These are phyloP conservation scores for Anthonomus grandis DNA, from an alignment of 1,140 invertebrate species.

Conservation along the genomic window DNA sequence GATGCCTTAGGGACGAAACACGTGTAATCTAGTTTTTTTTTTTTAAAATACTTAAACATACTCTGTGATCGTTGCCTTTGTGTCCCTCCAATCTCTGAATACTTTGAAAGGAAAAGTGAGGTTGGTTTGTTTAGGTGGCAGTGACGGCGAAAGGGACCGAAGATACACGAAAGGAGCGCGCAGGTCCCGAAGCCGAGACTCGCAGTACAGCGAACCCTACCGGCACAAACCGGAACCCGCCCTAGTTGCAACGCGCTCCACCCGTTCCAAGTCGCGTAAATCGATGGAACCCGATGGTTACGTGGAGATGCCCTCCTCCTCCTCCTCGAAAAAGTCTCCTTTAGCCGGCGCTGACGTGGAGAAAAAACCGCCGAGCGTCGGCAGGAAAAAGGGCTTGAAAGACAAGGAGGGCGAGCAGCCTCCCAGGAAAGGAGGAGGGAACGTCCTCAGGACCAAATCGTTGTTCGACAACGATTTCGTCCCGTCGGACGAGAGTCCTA, in stretches of 20 bases:
- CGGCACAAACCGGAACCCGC: slow-evolving; percentile 39
- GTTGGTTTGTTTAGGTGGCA: slow-evolving; percentile 32
- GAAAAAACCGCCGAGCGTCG: slow-evolving; percentile 24
- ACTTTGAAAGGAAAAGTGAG: no score
- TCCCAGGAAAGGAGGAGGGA: slow-evolving; percentile 39
- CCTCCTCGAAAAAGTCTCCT: slow-evolving; percentile 27
- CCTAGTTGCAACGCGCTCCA: slow-evolving; percentile 5
- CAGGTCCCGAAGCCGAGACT: slow-evolving; percentile 45
- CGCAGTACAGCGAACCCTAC: slow-evolving; percentile 43
- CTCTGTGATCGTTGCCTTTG: no score
- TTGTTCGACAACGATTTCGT: slow-evolving; percentile 71
- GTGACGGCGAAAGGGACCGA: slow-evolving; percentile 45
- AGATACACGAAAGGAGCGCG: slow-evolving; percentile 41
- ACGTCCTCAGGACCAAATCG: slow-evolving; percentile 49
- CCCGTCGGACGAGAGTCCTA: slow-evolving; percentile 36
- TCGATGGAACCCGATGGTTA: slow-evolving; percentile 35
- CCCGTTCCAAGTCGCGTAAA: slow-evolving; percentile 32
- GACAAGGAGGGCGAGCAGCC: slow-evolving; percentile 36
- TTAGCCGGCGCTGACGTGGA: slow-evolving; percentile 21
- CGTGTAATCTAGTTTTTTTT: no score
- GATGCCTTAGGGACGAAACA: no score
- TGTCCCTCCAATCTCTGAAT: no score
- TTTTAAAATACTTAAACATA: no score
- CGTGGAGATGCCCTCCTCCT: slow-evolving; percentile 21
- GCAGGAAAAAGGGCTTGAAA: no score